phyloP scores from a whole-genome alignment of 2,888 invertebrate genomes.

The Chrysolina oricalcia region DNA sequence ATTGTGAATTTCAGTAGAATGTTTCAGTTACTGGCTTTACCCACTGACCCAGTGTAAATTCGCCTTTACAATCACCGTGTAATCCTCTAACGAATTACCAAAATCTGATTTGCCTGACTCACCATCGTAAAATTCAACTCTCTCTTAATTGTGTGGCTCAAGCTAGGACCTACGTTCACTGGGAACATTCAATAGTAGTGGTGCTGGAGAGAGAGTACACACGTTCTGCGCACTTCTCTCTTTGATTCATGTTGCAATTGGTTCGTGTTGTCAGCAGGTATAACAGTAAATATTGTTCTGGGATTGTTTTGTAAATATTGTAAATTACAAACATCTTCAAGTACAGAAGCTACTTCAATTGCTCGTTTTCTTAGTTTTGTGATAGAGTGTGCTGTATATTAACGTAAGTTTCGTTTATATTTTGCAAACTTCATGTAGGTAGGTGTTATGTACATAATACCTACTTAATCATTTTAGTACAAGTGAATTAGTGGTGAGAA shows the following conservation, averaged over 20 bases:
- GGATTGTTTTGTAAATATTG: conserved; percentile 11
- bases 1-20: too few species aligned
- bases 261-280: conserved; percentile 32
- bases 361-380: conserved; percentile 20
- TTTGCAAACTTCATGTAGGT: too few species aligned
- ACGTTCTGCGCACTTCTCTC: neutral
- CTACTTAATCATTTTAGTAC: too few species aligned
- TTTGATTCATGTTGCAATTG: neutral
- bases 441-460: too few species aligned
- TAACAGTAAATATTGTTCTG: conserved; percentile 21
- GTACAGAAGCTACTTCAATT: neutral
- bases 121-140: conserved; percentile 22
- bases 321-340: conserved; percentile 31
- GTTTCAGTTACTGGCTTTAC: too few species aligned
- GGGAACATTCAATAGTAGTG: neutral
- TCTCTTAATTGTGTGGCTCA: conserved; percentile 13
- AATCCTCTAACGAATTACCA: neutral
- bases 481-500: too few species aligned
- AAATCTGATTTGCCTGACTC: conserved; percentile 14
- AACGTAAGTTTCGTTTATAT: conserved; percentile 18
- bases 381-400: conserved; percentile 27
- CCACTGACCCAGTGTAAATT: too few species aligned
- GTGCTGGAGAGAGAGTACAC: conserved; percentile 11
- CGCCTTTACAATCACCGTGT: neutral
- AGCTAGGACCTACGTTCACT: conserved; percentile 20